Conservation (phyloP, 2,797 vertebrate genomes). For the Eulemur coronatus region DNA sequence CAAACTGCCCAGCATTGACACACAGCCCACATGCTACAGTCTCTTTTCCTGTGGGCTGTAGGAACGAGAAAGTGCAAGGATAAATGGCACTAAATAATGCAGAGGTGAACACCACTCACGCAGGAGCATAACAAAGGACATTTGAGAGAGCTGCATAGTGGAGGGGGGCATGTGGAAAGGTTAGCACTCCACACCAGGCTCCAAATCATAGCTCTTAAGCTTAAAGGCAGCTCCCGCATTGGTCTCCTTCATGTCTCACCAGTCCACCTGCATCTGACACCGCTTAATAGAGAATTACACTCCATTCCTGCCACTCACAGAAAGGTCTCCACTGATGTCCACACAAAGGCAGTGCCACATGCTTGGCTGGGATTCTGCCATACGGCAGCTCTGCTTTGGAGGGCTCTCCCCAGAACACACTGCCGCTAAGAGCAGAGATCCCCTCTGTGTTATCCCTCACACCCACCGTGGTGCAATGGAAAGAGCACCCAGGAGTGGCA, state of each 20-base stretch:
- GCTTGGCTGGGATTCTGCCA: not conserved
- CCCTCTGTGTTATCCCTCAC: not conserved
- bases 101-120: not conserved
- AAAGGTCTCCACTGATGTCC: not conserved
- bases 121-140: slow-evolving; percentile 32
- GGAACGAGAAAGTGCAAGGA: not conserved
- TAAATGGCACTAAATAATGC: slow-evolving; percentile 61
- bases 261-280: not conserved
- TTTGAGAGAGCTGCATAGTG: not conserved
- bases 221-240: not conserved
- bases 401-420: not conserved
- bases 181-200: not conserved
- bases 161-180: not conserved
- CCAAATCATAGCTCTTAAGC: not conserved
- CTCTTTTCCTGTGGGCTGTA: slow-evolving; percentile 6
- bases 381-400: not conserved
- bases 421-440: not conserved
- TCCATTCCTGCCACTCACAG: not conserved
- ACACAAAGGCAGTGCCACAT: not conserved
- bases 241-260: not conserved
- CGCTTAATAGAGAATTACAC: not conserved
- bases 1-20: slow-evolving; percentile 32
- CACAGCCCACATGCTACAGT: not conserved
- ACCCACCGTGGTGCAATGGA: not conserved
- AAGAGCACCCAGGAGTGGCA: not conserved